Evolutionary conservation across 1,140 invertebrate species (phyloP).

Genomic region (Sycophaga agraensis): DNA sequence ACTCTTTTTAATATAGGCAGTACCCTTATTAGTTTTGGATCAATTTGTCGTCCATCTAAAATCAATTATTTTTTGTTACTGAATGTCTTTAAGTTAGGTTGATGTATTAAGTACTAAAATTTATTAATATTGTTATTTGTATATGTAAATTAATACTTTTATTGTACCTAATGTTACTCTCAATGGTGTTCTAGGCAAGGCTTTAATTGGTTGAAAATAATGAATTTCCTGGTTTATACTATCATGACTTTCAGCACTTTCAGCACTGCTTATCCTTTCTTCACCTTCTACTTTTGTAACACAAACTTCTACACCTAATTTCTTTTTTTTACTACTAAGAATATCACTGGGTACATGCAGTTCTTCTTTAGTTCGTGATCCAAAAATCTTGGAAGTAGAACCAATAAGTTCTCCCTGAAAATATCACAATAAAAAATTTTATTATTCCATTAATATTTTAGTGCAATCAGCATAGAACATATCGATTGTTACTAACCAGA

Average conservation of each 20-base stretch:
- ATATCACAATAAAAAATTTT: background rate
- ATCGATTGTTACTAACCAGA: conserved; percentile 19
- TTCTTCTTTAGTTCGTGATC: conserved; percentile 57
- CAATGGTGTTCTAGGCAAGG: conserved; percentile 56
- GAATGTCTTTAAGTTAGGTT: background rate
- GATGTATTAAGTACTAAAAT: background rate
- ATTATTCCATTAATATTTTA: background rate
- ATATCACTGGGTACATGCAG: conserved; percentile 60
- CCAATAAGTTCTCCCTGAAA: conserved; percentile 39
- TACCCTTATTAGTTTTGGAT: conserved; percentile 54
- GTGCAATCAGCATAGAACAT: too few relatives aligned
- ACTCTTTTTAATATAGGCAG: conserved; percentile 45
- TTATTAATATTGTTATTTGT: background rate
- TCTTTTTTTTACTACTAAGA: conserved; percentile 55
- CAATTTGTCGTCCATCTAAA: conserved; percentile 51
- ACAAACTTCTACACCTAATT: conserved; percentile 50
- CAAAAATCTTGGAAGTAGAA: conserved; percentile 49
- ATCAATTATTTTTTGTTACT: background rate
- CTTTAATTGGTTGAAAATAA: conserved; percentile 63
- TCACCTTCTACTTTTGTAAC: conserved; percentile 42
- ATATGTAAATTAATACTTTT: background rate
- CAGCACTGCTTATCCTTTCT: conserved; percentile 49
- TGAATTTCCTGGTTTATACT: conserved; percentile 64
- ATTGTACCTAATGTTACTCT: conserved; percentile 46
- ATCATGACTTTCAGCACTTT: conserved; percentile 59